Percentiles rank a stretch among this genome's conserved stretches.
Evolutionary conservation across 2,113 vertebrate species (phyloP).

Genomic region (Pseudopipra pipra): DNA sequence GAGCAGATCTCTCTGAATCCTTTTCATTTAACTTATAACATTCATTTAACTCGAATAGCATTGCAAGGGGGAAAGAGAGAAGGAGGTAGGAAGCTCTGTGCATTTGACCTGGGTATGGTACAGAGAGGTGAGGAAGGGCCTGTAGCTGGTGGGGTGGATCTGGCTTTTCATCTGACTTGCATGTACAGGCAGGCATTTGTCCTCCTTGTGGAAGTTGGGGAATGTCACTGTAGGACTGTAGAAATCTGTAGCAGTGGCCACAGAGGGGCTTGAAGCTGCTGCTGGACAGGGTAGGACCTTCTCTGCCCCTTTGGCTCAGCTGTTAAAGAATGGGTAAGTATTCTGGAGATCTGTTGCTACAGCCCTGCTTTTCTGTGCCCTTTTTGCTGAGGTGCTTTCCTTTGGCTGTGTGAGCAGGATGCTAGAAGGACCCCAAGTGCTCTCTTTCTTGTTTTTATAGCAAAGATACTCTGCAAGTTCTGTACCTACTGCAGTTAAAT

Average conservation of each 20-base stretch:
- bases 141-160: rapidly evolving
- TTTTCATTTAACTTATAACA: background rate
- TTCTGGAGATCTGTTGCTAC: background rate
- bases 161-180: background rate
- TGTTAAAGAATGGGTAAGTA: background rate
- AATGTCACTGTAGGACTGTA: background rate
- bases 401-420: background rate
- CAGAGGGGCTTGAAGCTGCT: background rate
- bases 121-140: background rate
- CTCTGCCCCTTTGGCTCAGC: background rate
- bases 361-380: background rate
- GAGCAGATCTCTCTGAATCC: background rate
- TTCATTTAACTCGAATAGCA: background rate
- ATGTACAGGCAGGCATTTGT: background rate
- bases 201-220: background rate
- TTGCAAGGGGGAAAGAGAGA: background rate
- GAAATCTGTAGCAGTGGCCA: background rate
- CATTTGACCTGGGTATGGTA: background rate
- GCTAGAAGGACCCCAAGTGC: background rate
- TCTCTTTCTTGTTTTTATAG: background rate
- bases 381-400: background rate
- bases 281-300: background rate
- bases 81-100: background rate
- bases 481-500: background rate
- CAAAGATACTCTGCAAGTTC: background rate